A percentile compares a stretch with the other conserved stretches of the same genome.
phyloP scores from a whole-genome alignment of 2,888 invertebrate species.

The Aelia acuminata region DNA sequence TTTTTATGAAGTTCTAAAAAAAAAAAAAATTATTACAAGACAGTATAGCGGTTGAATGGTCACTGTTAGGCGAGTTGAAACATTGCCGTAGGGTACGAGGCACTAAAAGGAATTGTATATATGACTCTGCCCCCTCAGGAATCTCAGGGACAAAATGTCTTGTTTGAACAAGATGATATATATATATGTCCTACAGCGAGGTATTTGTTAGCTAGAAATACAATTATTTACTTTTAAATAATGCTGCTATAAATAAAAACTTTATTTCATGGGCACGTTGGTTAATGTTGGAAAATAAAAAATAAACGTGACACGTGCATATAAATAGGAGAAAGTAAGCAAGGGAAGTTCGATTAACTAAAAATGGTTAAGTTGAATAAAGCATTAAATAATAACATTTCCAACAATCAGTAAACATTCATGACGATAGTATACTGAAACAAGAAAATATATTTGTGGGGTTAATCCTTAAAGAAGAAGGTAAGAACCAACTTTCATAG shows the following conservation, averaged over 20 bases:
- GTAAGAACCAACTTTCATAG: too few species aligned
- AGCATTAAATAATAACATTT: too few species aligned
- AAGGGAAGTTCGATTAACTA: too few species aligned
- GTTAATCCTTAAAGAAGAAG: too few species aligned
- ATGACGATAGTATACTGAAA: too few species aligned
- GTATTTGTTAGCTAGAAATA: background rate
- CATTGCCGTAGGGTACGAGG: background rate
- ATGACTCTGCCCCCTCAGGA: background rate
- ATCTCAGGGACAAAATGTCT: slow-evolving; percentile 42
- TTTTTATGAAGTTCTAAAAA: background rate
- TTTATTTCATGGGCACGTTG: background rate
- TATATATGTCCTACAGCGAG: background rate
- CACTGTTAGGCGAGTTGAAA: background rate
- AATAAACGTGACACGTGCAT: background rate
- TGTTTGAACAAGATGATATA: slow-evolving; percentile 48
- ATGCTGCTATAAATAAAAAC: background rate
- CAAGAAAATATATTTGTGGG: too few species aligned
- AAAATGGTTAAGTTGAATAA: too few species aligned
- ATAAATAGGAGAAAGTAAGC: too few species aligned
- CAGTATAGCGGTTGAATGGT: background rate
- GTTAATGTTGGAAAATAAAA: background rate
- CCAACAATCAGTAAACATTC: too few species aligned
- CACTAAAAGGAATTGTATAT: slow-evolving; percentile 40
- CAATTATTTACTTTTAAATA: slow-evolving; percentile 32
- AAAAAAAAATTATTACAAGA: background rate